Evolutionary conservation across 2,797 vertebrate species (phyloP), one percentile per base, ranked within the genome.

Genomic region (Enteromius anoplus): DNA sequence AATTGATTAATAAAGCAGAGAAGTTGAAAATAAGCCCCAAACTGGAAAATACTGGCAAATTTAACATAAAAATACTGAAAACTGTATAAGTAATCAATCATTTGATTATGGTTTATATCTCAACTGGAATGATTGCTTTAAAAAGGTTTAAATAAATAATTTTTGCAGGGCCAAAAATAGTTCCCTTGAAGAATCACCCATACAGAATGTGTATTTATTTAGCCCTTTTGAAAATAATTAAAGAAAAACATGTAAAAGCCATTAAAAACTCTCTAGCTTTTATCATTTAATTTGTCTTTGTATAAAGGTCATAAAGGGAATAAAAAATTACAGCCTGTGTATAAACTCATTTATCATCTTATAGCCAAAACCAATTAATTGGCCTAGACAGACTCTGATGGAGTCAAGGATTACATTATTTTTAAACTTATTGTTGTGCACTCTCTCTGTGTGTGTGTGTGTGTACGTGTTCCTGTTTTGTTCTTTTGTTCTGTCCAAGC

Each of bases 311-410:
- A 83, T 58, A 32, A 69, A 76, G 29, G 21, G 29, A 71, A 76
- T 32, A 84, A 77, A 86, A 84, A 88, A 66, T 49, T 47, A 78
- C 72, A 62, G 69, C 45, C 47, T 26, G 49, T 85, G 53, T 69
- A 87, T 29, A 79, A 87, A 82, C 58, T 82, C 75, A 60, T 87
- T 86, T 76, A 86, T 87, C 85, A 85, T 85, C 75, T 81, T 81
- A 75, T 79, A 53, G 51, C 75, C 81, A 86, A 70, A 86, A 81
- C 58, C 55, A 85, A 87, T 87, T 87, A 87, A 87, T 86, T 69
- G n/a, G 45, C 53, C 55, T 68, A 79, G 84, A 78, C 87, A 79
- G 64, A 72, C 80, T 84, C 66, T 73, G 83, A 88, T 85, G 71
- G 80, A 88, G 79, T 80, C 80, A 47, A 3, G 17, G 58, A 86